Conservation (phyloP, 2,888 invertebrate genomes). For the Tetrapedia diversipes region DNA sequence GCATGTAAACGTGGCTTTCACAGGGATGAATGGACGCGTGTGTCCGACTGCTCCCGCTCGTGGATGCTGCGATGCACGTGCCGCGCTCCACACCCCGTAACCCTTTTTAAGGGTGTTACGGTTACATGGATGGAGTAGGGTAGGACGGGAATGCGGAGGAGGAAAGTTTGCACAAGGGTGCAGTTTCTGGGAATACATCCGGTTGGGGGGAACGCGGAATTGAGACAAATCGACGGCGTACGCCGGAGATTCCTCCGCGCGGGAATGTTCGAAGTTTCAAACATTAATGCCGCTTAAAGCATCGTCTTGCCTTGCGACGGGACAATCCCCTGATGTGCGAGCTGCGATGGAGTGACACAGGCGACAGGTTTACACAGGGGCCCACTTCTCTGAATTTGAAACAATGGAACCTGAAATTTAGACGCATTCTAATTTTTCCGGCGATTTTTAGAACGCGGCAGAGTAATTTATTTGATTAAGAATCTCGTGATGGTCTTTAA, state of each 20-base stretch:
- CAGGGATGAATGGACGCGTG: slow-evolving; percentile 72
- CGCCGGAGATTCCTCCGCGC: slow-evolving; percentile 21
- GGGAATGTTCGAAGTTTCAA: slow-evolving; percentile 33
- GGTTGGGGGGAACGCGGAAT: slow-evolving; percentile 32
- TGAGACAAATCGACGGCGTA: slow-evolving; percentile 51
- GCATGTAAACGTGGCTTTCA: slow-evolving; percentile 75
- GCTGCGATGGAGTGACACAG: slow-evolving; percentile 10
- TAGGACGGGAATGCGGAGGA: background rate
- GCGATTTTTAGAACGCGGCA: background rate
- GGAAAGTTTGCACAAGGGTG: slow-evolving; percentile 37
- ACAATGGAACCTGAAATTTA: slow-evolving; percentile 33
- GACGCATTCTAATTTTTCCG: background rate
- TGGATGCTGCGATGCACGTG: slow-evolving; percentile 19
- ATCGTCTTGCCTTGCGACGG: slow-evolving; percentile 14
- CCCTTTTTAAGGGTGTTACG: slow-evolving; percentile 21
- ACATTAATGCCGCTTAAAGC: slow-evolving; percentile 50
- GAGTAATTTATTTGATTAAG: too few species aligned
- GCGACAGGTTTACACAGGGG: slow-evolving; percentile 40
- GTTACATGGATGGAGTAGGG: background rate
- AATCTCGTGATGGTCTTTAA: too few species aligned
- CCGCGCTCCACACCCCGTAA: slow-evolving; percentile 18
- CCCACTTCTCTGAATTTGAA: slow-evolving; percentile 37
- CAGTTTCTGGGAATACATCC: slow-evolving; percentile 42
- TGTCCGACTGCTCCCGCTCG: slow-evolving; percentile 56
- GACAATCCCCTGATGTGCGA: background rate